Conservation (phyloP, 2,113 vertebrate species). For the Oenanthe oenanthe region DNA sequence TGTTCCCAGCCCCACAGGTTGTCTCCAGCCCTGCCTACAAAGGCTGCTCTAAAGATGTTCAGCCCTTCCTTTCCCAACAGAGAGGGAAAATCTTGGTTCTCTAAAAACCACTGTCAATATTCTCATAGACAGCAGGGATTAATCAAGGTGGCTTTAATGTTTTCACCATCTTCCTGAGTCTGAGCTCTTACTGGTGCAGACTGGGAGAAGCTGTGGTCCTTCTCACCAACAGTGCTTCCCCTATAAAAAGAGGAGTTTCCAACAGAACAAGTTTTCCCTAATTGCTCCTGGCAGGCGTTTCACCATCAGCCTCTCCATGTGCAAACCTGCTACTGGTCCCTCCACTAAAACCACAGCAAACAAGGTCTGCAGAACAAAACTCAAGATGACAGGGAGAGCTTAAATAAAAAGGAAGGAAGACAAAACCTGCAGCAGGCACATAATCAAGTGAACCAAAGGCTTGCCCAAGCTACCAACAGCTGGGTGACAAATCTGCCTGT, state of each 20-base stretch:
- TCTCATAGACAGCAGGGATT: background rate
- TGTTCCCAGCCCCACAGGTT: background rate
- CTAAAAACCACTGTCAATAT: background rate
- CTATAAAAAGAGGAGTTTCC: constrained; percentile 15
- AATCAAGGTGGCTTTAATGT: background rate
- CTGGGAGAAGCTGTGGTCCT: background rate
- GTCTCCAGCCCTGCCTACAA: background rate
- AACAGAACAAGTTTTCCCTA: background rate
- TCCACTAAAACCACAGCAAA: constrained; percentile 22
- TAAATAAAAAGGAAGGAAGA: background rate
- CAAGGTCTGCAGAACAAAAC: background rate
- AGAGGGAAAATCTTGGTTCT: background rate
- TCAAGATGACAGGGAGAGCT: background rate
- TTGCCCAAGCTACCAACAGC: background rate
- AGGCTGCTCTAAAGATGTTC: background rate
- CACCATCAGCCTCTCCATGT: background rate
- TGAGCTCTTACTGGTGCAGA: background rate
- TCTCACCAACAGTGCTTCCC: background rate
- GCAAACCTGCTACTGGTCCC: background rate
- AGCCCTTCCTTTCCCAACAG: background rate
- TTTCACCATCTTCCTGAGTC: background rate
- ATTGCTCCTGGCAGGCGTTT: background rate
- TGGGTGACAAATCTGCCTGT: background rate
- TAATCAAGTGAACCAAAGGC: background rate
- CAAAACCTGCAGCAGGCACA: background rate